Percentiles rank a stretch among this genome's conserved stretches.
These are phyloP conservation scores for Myiotriccus ornatus DNA, from an alignment of 2,797 vertebrate genomes.

Conservation along the genomic window DNA sequence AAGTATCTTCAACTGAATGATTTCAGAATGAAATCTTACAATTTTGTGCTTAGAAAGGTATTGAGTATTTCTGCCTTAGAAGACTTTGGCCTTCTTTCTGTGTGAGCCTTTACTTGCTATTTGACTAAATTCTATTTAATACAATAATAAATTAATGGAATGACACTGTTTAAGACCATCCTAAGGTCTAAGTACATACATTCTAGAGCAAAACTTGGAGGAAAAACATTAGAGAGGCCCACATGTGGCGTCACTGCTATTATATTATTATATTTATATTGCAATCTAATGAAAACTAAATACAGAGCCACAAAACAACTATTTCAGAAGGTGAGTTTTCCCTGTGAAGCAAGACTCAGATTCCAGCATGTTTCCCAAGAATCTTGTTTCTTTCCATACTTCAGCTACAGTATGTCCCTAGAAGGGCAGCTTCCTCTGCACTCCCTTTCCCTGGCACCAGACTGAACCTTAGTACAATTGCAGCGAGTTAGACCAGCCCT, in stretches of 20 bases:
- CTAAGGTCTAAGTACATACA: neutral
- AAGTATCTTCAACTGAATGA: neutral
- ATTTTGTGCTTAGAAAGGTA: neutral
- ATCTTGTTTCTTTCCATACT: neutral
- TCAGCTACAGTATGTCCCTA: neutral
- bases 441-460: neutral
- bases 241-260: neutral
- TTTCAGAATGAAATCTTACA: neutral
- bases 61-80: neutral
- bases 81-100: neutral
- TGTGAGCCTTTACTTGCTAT: neutral
- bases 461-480: fast-evolving
- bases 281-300: neutral
- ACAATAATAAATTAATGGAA: neutral
- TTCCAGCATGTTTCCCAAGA: neutral
- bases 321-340: neutral
- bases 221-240: neutral
- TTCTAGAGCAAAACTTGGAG: neutral
- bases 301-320: neutral
- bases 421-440: neutral
- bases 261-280: neutral
- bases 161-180: neutral
- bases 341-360: neutral
- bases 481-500: neutral
- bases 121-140: neutral